phyloP scores from a whole-genome alignment of 2,113 vertebrate genomes.

The Crotophaga sulcirostris region DNA sequence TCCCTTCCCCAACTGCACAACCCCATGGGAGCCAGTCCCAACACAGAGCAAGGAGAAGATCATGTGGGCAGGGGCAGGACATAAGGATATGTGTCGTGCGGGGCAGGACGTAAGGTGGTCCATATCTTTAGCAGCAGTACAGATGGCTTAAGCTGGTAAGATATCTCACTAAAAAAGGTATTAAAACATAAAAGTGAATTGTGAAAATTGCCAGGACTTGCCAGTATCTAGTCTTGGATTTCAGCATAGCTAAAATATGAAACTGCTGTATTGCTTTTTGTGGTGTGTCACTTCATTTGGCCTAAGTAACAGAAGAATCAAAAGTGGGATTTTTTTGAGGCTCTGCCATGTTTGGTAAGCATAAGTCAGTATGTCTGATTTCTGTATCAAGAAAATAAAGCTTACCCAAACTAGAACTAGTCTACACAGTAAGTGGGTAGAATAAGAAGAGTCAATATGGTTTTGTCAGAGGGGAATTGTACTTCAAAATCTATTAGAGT shows the following conservation, averaged over 20 bases:
- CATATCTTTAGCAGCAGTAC: not conserved
- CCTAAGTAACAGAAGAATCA: not conserved
- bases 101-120: not conserved
- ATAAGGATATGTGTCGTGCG: no score
- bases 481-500: not conserved
- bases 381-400: not conserved
- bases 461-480: not conserved
- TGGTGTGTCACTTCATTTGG: not conserved
- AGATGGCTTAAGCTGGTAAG: not conserved
- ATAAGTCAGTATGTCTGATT: not conserved
- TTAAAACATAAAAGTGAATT: not conserved
- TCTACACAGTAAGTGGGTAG: not conserved
- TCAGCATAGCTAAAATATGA: not conserved
- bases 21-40: not conserved
- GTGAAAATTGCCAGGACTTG: not conserved
- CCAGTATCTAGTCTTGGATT: not conserved
- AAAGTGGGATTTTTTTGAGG: not conserved
- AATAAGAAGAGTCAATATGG: not conserved
- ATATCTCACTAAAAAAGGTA: not conserved
- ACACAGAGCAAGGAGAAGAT: not conserved
- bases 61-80: no score
- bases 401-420: not conserved
- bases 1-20: not conserved
- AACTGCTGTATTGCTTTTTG: not conserved
- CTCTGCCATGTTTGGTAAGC: not conserved